These are phyloP conservation scores for Myiotriccus ornatus DNA, from an alignment of 2,797 vertebrate species.

Conservation along the genomic window DNA sequence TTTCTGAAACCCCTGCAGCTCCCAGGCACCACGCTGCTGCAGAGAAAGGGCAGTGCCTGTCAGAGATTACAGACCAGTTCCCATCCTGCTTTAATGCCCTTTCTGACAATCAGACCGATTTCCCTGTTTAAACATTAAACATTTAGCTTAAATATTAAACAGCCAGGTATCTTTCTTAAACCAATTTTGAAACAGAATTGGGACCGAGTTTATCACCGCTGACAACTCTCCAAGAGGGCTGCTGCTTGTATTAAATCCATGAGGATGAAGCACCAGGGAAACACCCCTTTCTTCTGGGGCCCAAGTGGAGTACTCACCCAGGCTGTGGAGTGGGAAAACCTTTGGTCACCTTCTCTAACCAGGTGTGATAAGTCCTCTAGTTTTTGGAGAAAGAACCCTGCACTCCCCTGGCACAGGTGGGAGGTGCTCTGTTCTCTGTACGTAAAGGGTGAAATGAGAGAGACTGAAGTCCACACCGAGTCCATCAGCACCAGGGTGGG, in stretches of 20 bases:
- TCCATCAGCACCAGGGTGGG: neutral
- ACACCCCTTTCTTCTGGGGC: neutral
- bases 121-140: slow-evolving; percentile 59
- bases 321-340: neutral
- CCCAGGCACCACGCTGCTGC: neutral
- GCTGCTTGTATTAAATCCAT: neutral
- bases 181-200: neutral
- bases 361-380: neutral
- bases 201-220: neutral
- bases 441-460: neutral
- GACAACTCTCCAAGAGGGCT: neutral
- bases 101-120: slow-evolving; percentile 46
- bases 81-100: slow-evolving; percentile 15
- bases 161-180: slow-evolving; percentile 31
- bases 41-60: neutral
- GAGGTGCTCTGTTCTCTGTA: neutral
- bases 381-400: neutral
- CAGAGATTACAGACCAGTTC: neutral
- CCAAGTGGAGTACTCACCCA: accelerated
- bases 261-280: neutral
- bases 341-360: neutral
- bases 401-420: neutral
- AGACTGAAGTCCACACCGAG: neutral
- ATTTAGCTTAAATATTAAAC: slow-evolving; percentile 61
- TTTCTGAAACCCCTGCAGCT: slow-evolving; percentile 27